Evolutionary conservation across 2,797 vertebrate genomes (phyloP).

Genomic region (Apogon hyalosoma): DNA sequence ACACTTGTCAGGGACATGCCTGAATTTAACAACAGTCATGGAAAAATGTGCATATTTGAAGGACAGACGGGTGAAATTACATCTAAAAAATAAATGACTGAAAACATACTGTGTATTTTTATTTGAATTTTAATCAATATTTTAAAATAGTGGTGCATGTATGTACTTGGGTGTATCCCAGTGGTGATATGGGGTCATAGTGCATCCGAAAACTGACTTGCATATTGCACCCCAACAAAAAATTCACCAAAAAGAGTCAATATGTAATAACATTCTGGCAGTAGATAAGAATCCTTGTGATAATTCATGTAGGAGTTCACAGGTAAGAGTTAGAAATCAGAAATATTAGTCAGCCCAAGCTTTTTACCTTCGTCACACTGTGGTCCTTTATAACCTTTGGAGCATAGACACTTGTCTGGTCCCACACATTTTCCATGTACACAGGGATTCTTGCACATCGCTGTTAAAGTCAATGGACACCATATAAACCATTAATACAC

Average conservation of each 20-base stretch:
- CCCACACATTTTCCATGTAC: slow-evolving; percentile 73
- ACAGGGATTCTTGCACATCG: slow-evolving; percentile 72
- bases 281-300: slow-evolving; percentile 51
- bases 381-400: slow-evolving; percentile 70
- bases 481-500: slow-evolving; percentile 3
- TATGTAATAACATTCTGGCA: slow-evolving; percentile 61
- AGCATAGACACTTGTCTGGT: slow-evolving; percentile 78
- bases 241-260: slow-evolving; percentile 43
- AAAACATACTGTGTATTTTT: too few relatives aligned
- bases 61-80: too few relatives aligned
- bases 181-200: too few relatives aligned
- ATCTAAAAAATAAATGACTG: too few relatives aligned
- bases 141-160: too few relatives aligned
- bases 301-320: slow-evolving; percentile 58
- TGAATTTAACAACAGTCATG: too few relatives aligned
- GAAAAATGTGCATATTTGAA: too few relatives aligned
- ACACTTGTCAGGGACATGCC: too few relatives aligned
- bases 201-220: too few relatives aligned
- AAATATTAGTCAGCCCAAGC: slow-evolving; percentile 40
- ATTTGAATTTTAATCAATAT: too few relatives aligned
- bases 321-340: slow-evolving; percentile 60
- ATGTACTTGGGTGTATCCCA: too few relatives aligned
- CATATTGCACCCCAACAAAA: too few relatives aligned
- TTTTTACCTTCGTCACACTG: slow-evolving; percentile 77
- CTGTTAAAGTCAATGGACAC: slow-evolving; percentile 52